Evolutionary conservation across 1,140 invertebrate species (phyloP).

Genomic region (Drosophila tristis): DNA sequence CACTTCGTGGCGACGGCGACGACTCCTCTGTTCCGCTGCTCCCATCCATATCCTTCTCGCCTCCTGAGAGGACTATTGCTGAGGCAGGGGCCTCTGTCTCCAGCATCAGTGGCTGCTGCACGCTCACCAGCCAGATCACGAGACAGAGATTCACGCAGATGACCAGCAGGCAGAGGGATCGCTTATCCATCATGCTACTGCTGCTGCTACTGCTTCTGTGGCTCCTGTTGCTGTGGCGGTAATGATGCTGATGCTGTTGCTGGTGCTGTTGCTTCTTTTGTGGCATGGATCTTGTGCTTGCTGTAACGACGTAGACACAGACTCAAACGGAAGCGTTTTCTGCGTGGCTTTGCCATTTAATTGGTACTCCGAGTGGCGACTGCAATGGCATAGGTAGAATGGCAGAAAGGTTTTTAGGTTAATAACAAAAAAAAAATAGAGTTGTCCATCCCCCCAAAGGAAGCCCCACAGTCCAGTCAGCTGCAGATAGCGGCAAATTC

Average conservation of each 20-base stretch:
- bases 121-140: constrained; percentile 75
- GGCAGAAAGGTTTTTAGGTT: background rate
- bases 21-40: background rate
- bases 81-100: constrained; percentile 28
- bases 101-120: constrained; percentile 56
- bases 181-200: constrained; percentile 73
- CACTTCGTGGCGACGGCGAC: constrained; percentile 41
- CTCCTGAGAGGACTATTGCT: constrained; percentile 8
- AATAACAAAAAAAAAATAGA: constrained; percentile 6
- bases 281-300: constrained; percentile 22
- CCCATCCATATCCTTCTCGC: too few relatives aligned
- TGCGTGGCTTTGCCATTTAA: constrained; percentile 74
- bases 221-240: constrained; percentile 12
- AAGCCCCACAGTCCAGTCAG: constrained; percentile 13
- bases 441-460: constrained; percentile 5
- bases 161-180: constrained; percentile 71
- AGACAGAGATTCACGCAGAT: constrained; percentile 74
- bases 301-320: constrained; percentile 34
- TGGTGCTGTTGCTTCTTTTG: constrained; percentile 4
- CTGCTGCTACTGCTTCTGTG: background rate
- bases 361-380: constrained; percentile 36
- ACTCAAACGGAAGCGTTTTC: constrained; percentile 70
- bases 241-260: constrained; percentile 4
- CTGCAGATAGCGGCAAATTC: background rate
- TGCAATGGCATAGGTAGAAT: constrained; percentile 27